Percentiles rank a stretch among this genome's conserved stretches.
Evolutionary conservation across 2,113 vertebrate species (phyloP).

Genomic region (Crotalus viridis): DNA sequence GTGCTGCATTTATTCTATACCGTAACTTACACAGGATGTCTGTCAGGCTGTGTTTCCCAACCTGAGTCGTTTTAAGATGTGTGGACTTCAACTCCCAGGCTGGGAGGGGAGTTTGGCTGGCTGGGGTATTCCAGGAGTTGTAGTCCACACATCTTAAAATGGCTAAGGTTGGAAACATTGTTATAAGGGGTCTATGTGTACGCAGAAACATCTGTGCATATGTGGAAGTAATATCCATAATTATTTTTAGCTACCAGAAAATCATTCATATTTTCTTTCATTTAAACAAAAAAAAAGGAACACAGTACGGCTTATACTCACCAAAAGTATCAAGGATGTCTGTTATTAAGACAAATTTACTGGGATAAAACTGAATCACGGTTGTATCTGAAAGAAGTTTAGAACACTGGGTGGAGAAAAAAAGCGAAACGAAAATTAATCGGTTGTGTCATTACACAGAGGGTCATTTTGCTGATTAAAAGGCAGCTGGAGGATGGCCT

Average conservation of each 20-base stretch:
- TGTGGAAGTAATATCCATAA: background rate
- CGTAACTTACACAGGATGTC: background rate
- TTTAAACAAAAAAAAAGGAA: background rate
- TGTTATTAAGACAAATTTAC: constrained; percentile 98
- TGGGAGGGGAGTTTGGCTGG: too few relatives aligned
- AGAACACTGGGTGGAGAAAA: constrained; percentile 80
- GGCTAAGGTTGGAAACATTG: background rate
- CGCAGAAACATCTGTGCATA: background rate
- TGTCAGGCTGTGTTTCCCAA: background rate
- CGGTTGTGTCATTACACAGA: background rate
- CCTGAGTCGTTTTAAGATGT: background rate
- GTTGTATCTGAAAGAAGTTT: constrained; percentile 96
- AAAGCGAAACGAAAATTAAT: background rate
- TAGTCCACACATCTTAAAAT: background rate
- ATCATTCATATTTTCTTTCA: background rate
- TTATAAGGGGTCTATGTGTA: background rate
- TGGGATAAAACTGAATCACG: constrained; percentile 98
- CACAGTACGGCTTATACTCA: constrained; percentile 61
- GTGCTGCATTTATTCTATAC: background rate
- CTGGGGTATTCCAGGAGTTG: background rate
- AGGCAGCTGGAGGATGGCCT: background rate
- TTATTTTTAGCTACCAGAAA: background rate
- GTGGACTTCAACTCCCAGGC: background rate
- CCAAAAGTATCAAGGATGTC: constrained; percentile 98
- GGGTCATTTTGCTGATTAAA: background rate